phyloP scores from a whole-genome alignment of 2,797 vertebrate species.

The Siniperca scherzeri region DNA sequence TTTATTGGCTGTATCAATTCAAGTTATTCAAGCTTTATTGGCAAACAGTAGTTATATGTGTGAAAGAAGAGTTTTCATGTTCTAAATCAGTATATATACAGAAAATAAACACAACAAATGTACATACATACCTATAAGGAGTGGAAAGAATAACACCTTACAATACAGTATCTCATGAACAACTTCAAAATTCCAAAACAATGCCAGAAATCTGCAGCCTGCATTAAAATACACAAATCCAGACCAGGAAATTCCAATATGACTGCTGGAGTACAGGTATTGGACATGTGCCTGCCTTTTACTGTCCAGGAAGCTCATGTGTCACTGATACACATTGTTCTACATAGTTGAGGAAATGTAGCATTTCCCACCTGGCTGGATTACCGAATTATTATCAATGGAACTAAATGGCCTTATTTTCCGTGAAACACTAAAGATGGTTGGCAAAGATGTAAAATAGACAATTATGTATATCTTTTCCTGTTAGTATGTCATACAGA shows the following conservation, averaged over 20 bases:
- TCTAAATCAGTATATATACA: background rate
- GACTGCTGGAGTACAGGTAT: background rate
- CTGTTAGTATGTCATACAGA: background rate
- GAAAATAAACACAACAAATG: background rate
- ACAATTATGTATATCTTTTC: background rate
- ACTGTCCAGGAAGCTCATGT: background rate
- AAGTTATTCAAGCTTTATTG: background rate
- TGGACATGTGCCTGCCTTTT: background rate
- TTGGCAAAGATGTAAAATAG: background rate
- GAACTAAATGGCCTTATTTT: background rate
- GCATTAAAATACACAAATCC: conserved; percentile 2
- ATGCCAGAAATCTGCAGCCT: background rate
- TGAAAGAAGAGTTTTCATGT: background rate
- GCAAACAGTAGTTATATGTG: background rate
- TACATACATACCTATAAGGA: background rate
- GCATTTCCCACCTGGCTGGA: background rate
- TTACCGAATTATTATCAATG: background rate
- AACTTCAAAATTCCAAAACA: background rate
- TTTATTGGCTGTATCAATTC: background rate
- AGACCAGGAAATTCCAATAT: background rate
- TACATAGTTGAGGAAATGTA: background rate
- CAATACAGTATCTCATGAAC: background rate
- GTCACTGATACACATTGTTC: conserved; percentile 3
- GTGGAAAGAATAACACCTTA: background rate
- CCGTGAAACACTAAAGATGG: background rate